Conservation (phyloP, 2,113 vertebrate genomes). For the Lophura nycthemera region DNA sequence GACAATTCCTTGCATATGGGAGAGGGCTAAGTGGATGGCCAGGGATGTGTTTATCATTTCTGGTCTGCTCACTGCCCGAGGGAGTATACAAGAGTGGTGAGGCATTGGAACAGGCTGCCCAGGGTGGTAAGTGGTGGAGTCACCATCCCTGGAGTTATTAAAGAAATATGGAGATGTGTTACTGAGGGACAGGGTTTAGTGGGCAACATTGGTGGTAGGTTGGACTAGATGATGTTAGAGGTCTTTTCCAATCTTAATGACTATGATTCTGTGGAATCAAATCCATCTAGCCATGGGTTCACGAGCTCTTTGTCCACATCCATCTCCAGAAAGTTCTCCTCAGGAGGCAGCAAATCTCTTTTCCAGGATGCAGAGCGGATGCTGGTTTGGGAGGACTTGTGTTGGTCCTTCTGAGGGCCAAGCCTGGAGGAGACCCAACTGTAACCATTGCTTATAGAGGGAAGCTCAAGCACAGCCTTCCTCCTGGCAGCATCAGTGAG, state of each 20-base stretch:
- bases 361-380: neutral
- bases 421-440: neutral
- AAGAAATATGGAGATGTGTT: no score
- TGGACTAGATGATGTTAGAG: no score
- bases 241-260: no score
- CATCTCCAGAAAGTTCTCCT: neutral
- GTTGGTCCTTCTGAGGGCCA: neutral
- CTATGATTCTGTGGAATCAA: neutral
- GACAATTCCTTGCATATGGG: neutral
- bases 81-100: no score
- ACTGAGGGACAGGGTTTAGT: no score
- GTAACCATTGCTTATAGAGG: accelerated
- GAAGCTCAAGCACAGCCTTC: neutral
- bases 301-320: accelerated
- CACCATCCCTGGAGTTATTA: no score
- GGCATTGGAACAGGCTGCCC: no score
- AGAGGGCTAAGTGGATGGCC: neutral
- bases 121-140: no score
- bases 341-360: neutral
- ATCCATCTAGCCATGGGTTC: neutral
- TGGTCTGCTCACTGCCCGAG: neutral
- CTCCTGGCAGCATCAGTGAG: neutral
- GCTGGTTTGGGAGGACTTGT: neutral
- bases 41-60: neutral
- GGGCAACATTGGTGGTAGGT: no score